Percentiles rank a stretch among this genome's conserved stretches.
phyloP scores from a whole-genome alignment of 1,140 invertebrate genomes.

The Heliconius eleuchia region DNA sequence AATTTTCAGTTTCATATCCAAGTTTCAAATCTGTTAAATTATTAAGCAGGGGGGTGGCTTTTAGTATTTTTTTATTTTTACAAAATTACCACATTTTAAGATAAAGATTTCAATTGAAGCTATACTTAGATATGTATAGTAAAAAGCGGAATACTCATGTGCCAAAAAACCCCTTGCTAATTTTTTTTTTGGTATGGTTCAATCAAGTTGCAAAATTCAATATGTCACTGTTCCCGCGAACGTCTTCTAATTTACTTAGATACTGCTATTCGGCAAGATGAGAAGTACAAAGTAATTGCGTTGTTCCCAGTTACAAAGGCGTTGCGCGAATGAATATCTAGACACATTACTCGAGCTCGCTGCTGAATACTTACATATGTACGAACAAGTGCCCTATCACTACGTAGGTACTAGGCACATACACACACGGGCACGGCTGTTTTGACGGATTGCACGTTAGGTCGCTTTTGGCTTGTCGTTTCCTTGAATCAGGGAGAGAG shows the following conservation, averaged over 20 bases:
- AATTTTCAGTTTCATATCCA: neutral
- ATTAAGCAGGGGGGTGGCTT: no score
- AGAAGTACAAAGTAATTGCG: conserved; percentile 63
- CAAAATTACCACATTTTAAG: neutral
- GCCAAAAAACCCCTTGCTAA: neutral
- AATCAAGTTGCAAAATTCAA: conserved; percentile 28
- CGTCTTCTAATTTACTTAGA: conserved; percentile 46
- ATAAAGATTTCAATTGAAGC: no score
- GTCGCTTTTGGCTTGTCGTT: conserved; percentile 72
- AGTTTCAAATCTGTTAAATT: no score
- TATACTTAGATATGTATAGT: neutral
- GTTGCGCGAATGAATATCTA: conserved; percentile 61
- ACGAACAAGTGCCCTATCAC: conserved; percentile 40
- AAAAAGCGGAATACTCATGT: neutral
- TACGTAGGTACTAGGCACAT: conserved; percentile 44
- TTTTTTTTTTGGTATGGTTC: neutral
- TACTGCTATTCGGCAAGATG: conserved; percentile 44
- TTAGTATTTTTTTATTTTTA: neutral
- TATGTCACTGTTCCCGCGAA: conserved; percentile 31
- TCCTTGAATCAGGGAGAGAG: conserved; percentile 71
- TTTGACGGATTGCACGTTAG: conserved; percentile 76
- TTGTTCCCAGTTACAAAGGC: conserved; percentile 56
- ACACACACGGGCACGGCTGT: conserved; percentile 49
- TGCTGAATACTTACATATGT: conserved; percentile 31
- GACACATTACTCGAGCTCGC: conserved; percentile 47